These are phyloP conservation scores for Drosophila lowei DNA, from an alignment of 1,140 invertebrate genomes.

Conservation along the genomic window DNA sequence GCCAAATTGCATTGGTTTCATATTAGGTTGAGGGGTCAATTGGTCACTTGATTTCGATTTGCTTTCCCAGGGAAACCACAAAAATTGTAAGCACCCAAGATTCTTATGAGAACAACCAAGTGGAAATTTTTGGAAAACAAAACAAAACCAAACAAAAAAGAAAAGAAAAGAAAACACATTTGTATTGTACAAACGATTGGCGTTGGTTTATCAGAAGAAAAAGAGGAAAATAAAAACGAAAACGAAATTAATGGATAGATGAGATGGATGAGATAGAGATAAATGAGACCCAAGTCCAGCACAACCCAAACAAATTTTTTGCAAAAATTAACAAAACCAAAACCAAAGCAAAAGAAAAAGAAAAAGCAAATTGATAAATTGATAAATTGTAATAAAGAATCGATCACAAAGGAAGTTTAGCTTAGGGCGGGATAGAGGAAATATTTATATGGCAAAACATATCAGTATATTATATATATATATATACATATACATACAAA, in stretches of 20 bases:
- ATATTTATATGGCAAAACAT: constrained; percentile 80
- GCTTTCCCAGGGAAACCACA: constrained; percentile 47
- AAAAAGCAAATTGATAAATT: constrained; percentile 25
- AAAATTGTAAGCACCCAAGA: constrained; percentile 48
- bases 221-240: constrained; percentile 7
- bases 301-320: constrained; percentile 55
- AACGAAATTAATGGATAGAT: constrained; percentile 19
- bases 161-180: constrained; percentile 17
- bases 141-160: constrained; percentile 27
- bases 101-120: constrained; percentile 62
- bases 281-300: constrained; percentile 33
- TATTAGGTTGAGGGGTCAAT: constrained; percentile 46
- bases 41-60: constrained; percentile 40
- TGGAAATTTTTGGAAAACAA: constrained; percentile 33
- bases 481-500: constrained; percentile 53
- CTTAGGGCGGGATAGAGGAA: constrained; percentile 49
- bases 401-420: constrained; percentile 38
- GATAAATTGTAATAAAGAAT: constrained; percentile 35
- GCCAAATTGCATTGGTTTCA: constrained; percentile 77
- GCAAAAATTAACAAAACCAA: constrained; percentile 28
- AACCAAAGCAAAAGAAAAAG: constrained; percentile 23
- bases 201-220: constrained; percentile 35
- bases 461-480: constrained; percentile 71
- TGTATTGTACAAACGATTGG: constrained; percentile 59
- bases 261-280: not conserved